A percentile compares a stretch with the other conserved stretches of the same genome.
phyloP scores from a whole-genome alignment of 2,888 invertebrate species.

The Ormyrus pomaceus region DNA sequence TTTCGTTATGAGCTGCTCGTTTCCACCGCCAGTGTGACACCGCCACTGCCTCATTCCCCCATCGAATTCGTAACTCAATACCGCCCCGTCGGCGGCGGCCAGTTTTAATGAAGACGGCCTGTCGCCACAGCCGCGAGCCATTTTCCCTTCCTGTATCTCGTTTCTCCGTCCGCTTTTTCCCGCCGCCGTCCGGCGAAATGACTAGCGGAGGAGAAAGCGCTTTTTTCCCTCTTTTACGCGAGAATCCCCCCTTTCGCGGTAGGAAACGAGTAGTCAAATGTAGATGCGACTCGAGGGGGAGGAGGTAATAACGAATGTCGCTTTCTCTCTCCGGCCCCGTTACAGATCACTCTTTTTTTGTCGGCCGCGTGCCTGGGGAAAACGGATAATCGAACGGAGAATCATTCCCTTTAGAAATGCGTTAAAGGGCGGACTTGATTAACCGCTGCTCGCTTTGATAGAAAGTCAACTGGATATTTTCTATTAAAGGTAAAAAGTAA shows the following conservation, averaged over 20 bases:
- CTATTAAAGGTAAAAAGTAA: background rate
- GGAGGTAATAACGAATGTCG: background rate
- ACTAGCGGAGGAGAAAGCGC: background rate
- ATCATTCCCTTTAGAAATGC: constrained; percentile 8
- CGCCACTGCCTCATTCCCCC: background rate
- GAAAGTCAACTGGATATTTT: constrained; percentile 28
- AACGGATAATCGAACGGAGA: constrained; percentile 33
- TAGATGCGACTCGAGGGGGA: constrained; percentile 28
- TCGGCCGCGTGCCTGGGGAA: background rate
- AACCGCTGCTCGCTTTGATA: constrained; percentile 24
- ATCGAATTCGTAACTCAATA: constrained; percentile 51
- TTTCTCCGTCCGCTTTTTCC: constrained; percentile 13
- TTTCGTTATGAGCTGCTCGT: constrained; percentile 45
- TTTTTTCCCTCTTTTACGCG: background rate
- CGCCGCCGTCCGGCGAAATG: constrained; percentile 25
- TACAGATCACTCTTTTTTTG: constrained; percentile 1
- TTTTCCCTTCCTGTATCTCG: constrained; percentile 43
- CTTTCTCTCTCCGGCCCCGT: background rate
- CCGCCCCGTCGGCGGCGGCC: constrained; percentile 11
- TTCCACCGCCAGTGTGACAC: constrained; percentile 1
- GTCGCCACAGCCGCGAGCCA: constrained; percentile 53
- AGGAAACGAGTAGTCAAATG: constrained; percentile 36
- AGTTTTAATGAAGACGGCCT: constrained; percentile 54
- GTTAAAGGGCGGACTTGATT: background rate
- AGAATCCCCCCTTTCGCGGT: background rate